phyloP scores from a whole-genome alignment of 2,888 invertebrate species.

The Deroplatys truncata region DNA sequence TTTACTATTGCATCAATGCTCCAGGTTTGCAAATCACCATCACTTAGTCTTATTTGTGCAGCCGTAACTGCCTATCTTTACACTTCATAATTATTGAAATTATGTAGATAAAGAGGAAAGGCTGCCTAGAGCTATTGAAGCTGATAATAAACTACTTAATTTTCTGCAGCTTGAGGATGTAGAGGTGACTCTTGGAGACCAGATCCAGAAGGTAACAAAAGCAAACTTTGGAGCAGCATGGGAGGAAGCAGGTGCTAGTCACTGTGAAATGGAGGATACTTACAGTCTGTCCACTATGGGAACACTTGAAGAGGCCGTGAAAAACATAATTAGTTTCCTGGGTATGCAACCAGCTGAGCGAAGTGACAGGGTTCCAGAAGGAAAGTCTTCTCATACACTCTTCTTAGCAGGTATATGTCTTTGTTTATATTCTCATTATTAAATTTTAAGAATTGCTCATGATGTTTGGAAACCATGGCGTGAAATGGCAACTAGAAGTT shows the following conservation, averaged over 20 bases:
- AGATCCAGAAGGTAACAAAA: conserved; percentile 73
- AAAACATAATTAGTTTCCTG: conserved; percentile 75
- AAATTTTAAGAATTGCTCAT: not conserved
- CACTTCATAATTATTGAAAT: too few species aligned
- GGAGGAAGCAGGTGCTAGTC: conserved; percentile 58
- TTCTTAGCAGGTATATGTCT: conserved; percentile 63
- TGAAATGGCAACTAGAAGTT: too few species aligned
- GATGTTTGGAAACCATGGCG: too few species aligned
- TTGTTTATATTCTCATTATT: not conserved
- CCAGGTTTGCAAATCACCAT: too few species aligned
- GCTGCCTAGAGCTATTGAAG: too few species aligned
- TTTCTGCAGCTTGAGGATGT: conserved; percentile 75
- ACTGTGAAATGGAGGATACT: conserved; percentile 82
- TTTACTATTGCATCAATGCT: too few species aligned
- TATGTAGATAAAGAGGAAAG: too few species aligned
- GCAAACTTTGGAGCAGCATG: conserved; percentile 57
- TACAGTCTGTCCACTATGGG: conserved; percentile 80
- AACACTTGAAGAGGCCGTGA: conserved; percentile 77
- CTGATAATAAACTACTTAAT: too few species aligned
- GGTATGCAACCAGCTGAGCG: conserved; percentile 83
- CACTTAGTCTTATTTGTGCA: too few species aligned
- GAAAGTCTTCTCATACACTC: conserved; percentile 76
- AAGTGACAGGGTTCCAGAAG: conserved; percentile 77
- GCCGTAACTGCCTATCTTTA: too few species aligned
- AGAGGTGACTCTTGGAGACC: conserved; percentile 80